A percentile compares a stretch with the other conserved stretches of the same genome.
Evolutionary conservation across 2,888 invertebrate genomes (phyloP).

Genomic region (Acleris laterana): DNA sequence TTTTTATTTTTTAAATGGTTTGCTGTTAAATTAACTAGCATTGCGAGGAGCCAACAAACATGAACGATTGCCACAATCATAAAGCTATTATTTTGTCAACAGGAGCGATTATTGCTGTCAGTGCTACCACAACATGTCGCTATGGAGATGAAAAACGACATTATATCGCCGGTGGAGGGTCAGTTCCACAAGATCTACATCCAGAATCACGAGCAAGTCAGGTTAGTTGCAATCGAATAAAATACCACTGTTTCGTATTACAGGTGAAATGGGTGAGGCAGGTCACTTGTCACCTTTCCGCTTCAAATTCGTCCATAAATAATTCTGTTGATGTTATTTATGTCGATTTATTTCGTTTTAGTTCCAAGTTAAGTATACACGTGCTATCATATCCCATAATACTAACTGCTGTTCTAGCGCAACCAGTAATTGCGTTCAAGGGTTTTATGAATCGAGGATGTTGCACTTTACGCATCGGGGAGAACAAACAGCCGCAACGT

Average conservation of each 20-base stretch:
- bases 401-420: not conserved
- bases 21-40: too few species aligned
- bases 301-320: too few species aligned
- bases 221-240: constrained; percentile 80
- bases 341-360: too few species aligned
- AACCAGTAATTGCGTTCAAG: constrained; percentile 2
- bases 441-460: constrained; percentile 31
- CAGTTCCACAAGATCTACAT: constrained; percentile 98
- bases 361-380: too few species aligned
- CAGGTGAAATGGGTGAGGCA: too few species aligned
- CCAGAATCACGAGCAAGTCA: constrained; percentile 96
- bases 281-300: too few species aligned
- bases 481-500: constrained; percentile 32
- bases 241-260: too few species aligned
- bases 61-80: constrained; percentile 14
- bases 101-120: constrained; percentile 93
- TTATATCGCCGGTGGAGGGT: constrained; percentile 94
- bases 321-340: too few species aligned
- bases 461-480: constrained; percentile 32
- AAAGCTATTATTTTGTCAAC: constrained; percentile 42
- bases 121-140: constrained; percentile 95
- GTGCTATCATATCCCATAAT: too few species aligned
- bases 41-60: not conserved
- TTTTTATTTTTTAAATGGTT: too few species aligned
- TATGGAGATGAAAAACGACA: constrained; percentile 97